Evolutionary conservation across 2,113 vertebrate species (phyloP), one percentile per base, ranked within the genome.

Genomic region (Dasyornis broadbenti): DNA sequence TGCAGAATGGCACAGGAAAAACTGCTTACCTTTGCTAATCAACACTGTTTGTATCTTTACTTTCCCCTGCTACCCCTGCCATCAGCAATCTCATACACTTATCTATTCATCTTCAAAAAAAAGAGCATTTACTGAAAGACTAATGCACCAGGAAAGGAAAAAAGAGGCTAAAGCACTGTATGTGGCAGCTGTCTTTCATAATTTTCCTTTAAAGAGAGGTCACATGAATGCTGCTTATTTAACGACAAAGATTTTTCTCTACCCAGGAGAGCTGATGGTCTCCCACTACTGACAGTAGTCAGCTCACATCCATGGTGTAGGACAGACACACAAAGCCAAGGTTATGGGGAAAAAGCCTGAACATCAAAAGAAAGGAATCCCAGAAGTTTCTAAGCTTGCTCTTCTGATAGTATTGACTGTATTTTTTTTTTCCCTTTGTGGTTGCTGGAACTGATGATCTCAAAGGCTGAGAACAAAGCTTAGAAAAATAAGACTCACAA

Each of bases 391-490:
- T 76, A 71, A 89, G 76, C 76, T 90, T 77, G 26, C 31, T 90
- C 7, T 54, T 96, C 92, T 92, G 88, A 82, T 44, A 61, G 13
- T 66, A 81, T 81, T 90, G 77, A 86, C 75, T 91, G 7, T 14
- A 14, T 6, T 15, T 40, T 80, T 72, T 79, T 84, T 39, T 17
- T 35, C 42, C 4, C 37, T 92, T 82, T 95, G 77, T 94, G 68
- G 35, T 39, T 94, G 88, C 20, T 90, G 70, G 73, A 45, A 50
- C 35, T 83, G 76, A 89, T 56, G 59, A 66, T 92, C 33, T 91
- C 73, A 96, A 96, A 97, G 85, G 39, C 84, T 94, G 37, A 96
- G 70, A 94, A 76, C 78, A 91, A 82, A 95, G 71, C 71, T 82
- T 65, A 81, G 89, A 79, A 86, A 96, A 92, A 78, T 33, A 89